Evolutionary conservation across 2,888 invertebrate genomes (phyloP).

Genomic region (Agonopterix arenella): DNA sequence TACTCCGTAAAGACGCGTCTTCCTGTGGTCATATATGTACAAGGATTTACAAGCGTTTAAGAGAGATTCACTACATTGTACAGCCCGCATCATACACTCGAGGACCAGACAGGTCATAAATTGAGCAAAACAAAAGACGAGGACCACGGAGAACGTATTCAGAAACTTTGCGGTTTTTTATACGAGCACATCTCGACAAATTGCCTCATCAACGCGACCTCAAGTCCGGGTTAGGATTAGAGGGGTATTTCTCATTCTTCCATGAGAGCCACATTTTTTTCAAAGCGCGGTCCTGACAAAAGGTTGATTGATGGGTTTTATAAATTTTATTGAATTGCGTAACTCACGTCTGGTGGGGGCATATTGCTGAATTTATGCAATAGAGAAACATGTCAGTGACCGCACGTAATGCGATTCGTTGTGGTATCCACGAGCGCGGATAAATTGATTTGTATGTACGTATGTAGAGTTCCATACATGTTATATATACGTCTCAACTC

Average conservation of each 20-base stretch:
- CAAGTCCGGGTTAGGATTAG: slow-evolving; percentile 3
- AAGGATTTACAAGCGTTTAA: slow-evolving; percentile 26
- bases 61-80: slow-evolving; percentile 31
- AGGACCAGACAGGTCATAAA: slow-evolving; percentile 35
- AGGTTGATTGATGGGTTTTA: too few relatives aligned
- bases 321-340: too few relatives aligned
- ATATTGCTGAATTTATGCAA: slow-evolving; percentile 47
- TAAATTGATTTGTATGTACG: slow-evolving; percentile 49
- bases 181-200: slow-evolving; percentile 36
- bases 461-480: not conserved
- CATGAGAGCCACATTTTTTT: too few relatives aligned
- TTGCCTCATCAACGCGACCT: slow-evolving; percentile 36
- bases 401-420: slow-evolving; percentile 61
- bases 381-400: slow-evolving; percentile 62
- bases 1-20: slow-evolving; percentile 13
- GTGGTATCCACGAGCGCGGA: slow-evolving; percentile 54
- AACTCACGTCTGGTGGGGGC: slow-evolving; percentile 6
- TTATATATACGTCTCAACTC: not conserved
- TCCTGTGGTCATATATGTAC: slow-evolving; percentile 22
- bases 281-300: not conserved
- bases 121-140: slow-evolving; percentile 47
- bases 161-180: slow-evolving; percentile 48
- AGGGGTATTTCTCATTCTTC: slow-evolving; percentile 15
- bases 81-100: slow-evolving; percentile 37
- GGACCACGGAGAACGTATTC: slow-evolving; percentile 39